Evolutionary conservation across 64 coral and sea anemone genomes (phyloP), one percentile per base, ranked within the genome.

Genomic region (Cladopsammia gracilis): DNA sequence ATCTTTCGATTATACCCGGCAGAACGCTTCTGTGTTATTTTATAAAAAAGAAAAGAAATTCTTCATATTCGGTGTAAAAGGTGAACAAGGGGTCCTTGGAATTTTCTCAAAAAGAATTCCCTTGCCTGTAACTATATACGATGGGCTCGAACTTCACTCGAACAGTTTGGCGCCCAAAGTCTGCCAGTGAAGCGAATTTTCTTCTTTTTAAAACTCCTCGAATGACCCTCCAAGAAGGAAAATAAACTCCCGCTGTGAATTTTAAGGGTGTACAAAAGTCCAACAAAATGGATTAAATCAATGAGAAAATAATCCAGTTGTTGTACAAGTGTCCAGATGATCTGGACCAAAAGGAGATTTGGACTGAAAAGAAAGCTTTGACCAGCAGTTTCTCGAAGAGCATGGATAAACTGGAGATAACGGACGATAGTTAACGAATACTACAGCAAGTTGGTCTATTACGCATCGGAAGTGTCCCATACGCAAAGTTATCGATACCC

Each of bases 141-240:
- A 1, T 64, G 18, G 12, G 68, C 7, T 56, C 53, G 34, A 64
- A 82, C 16, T 79, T 48, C 72, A 75, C 42, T 75, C 6, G 20
- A 11, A 45, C 15, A 51, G 16, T 48, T 48, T 62, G 80, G 80
- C 62, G 80, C 80, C 80, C 45, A n/a, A 10, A 84, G 58, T 79
- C 77, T 79, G 77, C 53, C 77, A 7, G 25, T 58, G 44, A 84
- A 84, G 42, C 42, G 26, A 79, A 12, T 68, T 84, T 84, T 84
- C 45, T 56, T 67, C 46, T 84, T 67, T 75, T 48, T 48, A 24
- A 50, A 84, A 50, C 12, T 67, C 20, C 19, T 44, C 58, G 64
- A 82, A 64, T 64, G 42, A 82, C 34, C 78, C 78, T 62, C 58
- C 59, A 46, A 82, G 78, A 82, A 59, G 23, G 26, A 60, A 62